Conservation (phyloP, 2,113 vertebrate species). For the Trematomus loennbergii region DNA sequence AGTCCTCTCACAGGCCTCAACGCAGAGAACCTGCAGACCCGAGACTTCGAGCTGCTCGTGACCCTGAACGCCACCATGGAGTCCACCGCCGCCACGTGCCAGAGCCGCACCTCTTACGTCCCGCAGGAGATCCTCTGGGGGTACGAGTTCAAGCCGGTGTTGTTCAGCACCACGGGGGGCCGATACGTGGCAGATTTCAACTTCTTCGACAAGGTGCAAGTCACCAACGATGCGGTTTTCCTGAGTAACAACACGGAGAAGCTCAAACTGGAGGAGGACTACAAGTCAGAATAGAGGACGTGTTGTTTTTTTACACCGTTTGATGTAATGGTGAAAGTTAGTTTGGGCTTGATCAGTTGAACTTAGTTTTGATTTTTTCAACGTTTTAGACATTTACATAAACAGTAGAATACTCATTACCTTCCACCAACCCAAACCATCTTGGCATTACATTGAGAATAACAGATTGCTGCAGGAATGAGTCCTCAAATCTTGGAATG, state of each 20-base stretch:
- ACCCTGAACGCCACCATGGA: slow-evolving; percentile 97
- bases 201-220: slow-evolving; percentile 92
- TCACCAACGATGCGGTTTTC: slow-evolving; percentile 68
- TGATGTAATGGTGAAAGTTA: not conserved
- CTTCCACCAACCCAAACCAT: too few species aligned
- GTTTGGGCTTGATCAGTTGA: too few species aligned
- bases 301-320: not conserved
- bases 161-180: slow-evolving; percentile 88
- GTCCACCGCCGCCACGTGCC: slow-evolving; percentile 95
- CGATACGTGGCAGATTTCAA: slow-evolving; percentile 94
- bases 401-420: too few species aligned
- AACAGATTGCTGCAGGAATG: too few species aligned
- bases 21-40: slow-evolving; percentile 87
- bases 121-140: slow-evolving; percentile 96
- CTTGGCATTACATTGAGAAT: too few species aligned
- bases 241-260: slow-evolving; percentile 87
- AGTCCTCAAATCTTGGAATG: too few species aligned
- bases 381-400: too few species aligned
- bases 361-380: too few species aligned
- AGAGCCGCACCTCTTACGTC: slow-evolving; percentile 95
- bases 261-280: slow-evolving; percentile 87
- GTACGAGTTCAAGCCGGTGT: slow-evolving; percentile 92
- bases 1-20: slow-evolving; percentile 92
- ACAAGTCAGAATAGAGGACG: slow-evolving; percentile 37
- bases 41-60: slow-evolving; percentile 94